These are phyloP conservation scores for Lamellibrachia luymesi DNA, from an alignment of 1,140 invertebrate species.

Conservation along the genomic window DNA sequence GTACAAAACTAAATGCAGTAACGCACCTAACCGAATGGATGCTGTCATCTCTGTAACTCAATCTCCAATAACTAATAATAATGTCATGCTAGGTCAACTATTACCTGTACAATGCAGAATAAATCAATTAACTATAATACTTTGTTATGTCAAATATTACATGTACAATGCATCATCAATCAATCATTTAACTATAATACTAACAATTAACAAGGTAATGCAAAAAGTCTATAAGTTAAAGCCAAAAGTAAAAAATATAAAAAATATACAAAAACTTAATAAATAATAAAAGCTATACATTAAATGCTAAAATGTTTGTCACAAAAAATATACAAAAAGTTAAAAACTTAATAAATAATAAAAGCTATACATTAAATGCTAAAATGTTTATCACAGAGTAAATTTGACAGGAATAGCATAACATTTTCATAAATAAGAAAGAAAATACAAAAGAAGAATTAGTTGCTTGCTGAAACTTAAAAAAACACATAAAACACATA, in stretches of 20 bases:
- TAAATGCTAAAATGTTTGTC: no score
- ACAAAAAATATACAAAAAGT: not conserved
- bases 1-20: constrained; percentile 20
- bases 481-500: no score
- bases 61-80: constrained; percentile 11
- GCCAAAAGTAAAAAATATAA: not conserved
- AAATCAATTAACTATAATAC: no score
- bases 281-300: not conserved
- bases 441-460: not conserved
- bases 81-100: not conserved
- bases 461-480: no score
- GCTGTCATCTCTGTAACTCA: not conserved
- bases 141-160: no score
- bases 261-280: not conserved
- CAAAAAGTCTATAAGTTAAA: not conserved
- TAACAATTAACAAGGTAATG: not conserved
- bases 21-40: not conserved
- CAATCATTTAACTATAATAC: not conserved
- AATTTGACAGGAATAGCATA: not conserved
- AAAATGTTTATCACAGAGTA: constrained; percentile 24
- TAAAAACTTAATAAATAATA: not conserved
- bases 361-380: constrained; percentile 2
- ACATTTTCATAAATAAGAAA: not conserved
- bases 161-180: not conserved
- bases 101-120: no score